Conservation (phyloP, 2,113 vertebrate species). For the Plecotus auritus region DNA sequence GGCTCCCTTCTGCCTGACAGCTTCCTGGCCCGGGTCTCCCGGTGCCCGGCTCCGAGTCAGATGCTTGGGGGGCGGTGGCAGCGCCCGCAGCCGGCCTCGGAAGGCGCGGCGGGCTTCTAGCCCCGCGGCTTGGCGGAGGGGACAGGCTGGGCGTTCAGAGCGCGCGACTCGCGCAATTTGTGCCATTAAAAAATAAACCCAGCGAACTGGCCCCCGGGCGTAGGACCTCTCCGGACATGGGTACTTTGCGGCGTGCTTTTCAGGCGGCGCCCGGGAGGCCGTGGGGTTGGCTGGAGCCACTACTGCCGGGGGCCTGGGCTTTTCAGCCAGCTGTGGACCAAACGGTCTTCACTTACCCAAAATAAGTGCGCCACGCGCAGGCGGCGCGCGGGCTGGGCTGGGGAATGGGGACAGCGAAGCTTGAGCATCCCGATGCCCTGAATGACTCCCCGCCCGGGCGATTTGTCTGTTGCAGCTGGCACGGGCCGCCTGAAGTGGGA, state of each 20-base stretch:
- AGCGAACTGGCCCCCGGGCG: background rate
- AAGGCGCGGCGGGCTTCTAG: slow-evolving; percentile 30
- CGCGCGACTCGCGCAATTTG: background rate
- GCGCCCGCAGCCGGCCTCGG: background rate
- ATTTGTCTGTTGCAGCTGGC: slow-evolving; percentile 70
- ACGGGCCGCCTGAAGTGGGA: slow-evolving; percentile 57
- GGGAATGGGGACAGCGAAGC: slow-evolving; percentile 14
- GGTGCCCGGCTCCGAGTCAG: slow-evolving; percentile 26
- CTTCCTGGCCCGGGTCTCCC: slow-evolving; percentile 49
- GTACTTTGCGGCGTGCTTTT: background rate
- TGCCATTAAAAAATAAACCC: background rate
- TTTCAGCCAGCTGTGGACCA: slow-evolving; percentile 2
- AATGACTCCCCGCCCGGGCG: slow-evolving; percentile 18
- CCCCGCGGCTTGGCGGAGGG: slow-evolving; percentile 22
- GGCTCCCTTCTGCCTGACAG: slow-evolving; percentile 63
- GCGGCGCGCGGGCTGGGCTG: slow-evolving; percentile 41
- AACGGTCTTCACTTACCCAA: background rate
- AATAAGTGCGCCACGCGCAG: slow-evolving; percentile 64
- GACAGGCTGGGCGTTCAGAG: background rate
- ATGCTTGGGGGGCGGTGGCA: slow-evolving; percentile 43
- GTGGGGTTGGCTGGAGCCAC: background rate
- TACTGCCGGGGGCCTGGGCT: slow-evolving; percentile 9
- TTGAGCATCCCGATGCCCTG: slow-evolving; percentile 33
- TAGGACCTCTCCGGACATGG: background rate
- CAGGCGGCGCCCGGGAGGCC: slow-evolving; percentile 9